phyloP scores from a whole-genome alignment of 2,113 vertebrate genomes.

The Dipodomys ordii region DNA sequence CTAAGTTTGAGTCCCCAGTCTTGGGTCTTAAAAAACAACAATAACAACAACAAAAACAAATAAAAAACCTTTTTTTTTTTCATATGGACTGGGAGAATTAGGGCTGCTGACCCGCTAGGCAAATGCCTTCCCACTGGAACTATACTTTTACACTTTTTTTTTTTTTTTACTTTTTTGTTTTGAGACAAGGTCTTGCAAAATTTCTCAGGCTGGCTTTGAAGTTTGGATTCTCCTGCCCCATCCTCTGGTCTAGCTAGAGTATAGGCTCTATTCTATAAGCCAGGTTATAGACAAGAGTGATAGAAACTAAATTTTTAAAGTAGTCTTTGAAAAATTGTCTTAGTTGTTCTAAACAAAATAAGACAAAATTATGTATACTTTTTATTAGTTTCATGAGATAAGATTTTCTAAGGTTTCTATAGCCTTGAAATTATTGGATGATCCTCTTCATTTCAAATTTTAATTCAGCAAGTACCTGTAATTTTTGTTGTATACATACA shows the following conservation, averaged over 20 bases:
- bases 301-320: neutral
- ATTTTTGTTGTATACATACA: neutral
- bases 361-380: neutral
- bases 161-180: neutral
- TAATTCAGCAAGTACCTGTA: slow-evolving; percentile 10
- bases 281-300: neutral
- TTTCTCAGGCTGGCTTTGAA: neutral
- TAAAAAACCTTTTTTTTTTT: neutral
- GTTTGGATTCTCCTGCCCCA: neutral
- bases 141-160: too few species aligned
- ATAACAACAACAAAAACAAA: too few species aligned
- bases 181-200: neutral
- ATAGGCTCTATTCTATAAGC: neutral
- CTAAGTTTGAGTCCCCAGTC: too few species aligned
- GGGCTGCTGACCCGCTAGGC: neutral
- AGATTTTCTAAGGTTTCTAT: neutral
- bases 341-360: slow-evolving; percentile 18
- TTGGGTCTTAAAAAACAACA: too few species aligned
- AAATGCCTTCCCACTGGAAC: too few species aligned
- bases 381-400: neutral
- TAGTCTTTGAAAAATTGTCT: neutral
- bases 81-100: too few species aligned
- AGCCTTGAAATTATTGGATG: neutral
- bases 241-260: neutral
- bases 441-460: slow-evolving; percentile 12